Percentiles rank a stretch among this genome's conserved stretches.
Conservation (phyloP, 2,797 vertebrate genomes). For the Strix occidentalis region DNA sequence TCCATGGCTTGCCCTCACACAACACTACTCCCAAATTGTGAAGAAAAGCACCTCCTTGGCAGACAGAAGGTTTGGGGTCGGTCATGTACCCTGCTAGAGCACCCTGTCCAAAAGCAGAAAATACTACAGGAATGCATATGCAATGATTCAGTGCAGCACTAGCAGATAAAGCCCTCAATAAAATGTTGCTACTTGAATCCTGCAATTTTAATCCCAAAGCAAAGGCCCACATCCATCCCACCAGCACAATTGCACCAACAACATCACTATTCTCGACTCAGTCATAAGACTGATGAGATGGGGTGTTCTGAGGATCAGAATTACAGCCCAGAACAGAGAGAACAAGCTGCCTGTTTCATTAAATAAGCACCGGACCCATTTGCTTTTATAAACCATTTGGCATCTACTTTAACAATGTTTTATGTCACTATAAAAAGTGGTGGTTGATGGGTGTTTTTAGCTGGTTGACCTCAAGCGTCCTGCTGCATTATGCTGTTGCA, state of each 20-base stretch:
- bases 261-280: not conserved
- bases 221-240: not conserved
- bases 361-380: not conserved
- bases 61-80: not conserved
- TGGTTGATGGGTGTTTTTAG: not conserved
- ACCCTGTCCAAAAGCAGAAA: not conserved
- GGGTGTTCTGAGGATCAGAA: not conserved
- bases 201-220: not conserved
- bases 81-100: not conserved
- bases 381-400: not conserved
- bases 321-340: not conserved
- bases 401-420: not conserved
- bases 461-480: not conserved
- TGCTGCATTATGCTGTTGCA: not conserved
- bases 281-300: not conserved
- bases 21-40: not conserved
- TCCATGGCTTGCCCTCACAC: not conserved
- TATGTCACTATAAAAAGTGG: not conserved
- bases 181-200: not conserved
- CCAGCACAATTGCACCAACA: not conserved
- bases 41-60: not conserved
- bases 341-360: not conserved
- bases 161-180: not conserved
- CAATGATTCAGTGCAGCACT: not conserved
- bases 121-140: not conserved